phyloP scores from a whole-genome alignment of 2,888 invertebrate genomes.

The Operophtera brumata region DNA sequence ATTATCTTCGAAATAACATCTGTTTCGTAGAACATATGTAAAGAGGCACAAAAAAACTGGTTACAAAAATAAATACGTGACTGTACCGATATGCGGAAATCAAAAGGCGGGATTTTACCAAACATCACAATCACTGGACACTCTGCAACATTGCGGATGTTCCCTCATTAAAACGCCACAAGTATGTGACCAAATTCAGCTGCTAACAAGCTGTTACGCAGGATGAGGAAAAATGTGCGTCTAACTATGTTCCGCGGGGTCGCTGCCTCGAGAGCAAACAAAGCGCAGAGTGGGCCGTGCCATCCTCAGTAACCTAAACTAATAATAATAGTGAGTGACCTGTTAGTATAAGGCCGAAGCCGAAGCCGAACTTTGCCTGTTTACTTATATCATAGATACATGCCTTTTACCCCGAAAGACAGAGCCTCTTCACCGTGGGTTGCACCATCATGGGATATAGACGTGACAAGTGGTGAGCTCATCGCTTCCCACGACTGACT shows the following conservation, averaged over 20 bases:
- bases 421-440: too few species aligned
- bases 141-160: conserved; percentile 8
- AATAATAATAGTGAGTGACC: background rate
- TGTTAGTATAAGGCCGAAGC: background rate
- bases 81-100: conserved; percentile 3
- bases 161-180: background rate
- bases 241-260: conserved; percentile 5
- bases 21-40: background rate
- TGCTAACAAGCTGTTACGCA: conserved; percentile 17
- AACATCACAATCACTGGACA: conserved; percentile 1
- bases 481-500: too few species aligned
- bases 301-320: conserved; percentile 20
- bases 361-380: background rate
- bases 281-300: conserved; percentile 21
- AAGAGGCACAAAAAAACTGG: background rate
- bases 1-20: background rate
- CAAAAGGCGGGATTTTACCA: conserved; percentile 6
- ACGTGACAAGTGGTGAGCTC: too few species aligned
- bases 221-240: conserved; percentile 13
- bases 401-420: too few species aligned
- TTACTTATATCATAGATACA: too few species aligned
- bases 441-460: too few species aligned
- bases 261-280: conserved; percentile 23
- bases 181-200: conserved; percentile 4
- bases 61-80: background rate